Evolutionary conservation across 2,797 vertebrate genomes (phyloP).

Genomic region (Gila robusta): DNA sequence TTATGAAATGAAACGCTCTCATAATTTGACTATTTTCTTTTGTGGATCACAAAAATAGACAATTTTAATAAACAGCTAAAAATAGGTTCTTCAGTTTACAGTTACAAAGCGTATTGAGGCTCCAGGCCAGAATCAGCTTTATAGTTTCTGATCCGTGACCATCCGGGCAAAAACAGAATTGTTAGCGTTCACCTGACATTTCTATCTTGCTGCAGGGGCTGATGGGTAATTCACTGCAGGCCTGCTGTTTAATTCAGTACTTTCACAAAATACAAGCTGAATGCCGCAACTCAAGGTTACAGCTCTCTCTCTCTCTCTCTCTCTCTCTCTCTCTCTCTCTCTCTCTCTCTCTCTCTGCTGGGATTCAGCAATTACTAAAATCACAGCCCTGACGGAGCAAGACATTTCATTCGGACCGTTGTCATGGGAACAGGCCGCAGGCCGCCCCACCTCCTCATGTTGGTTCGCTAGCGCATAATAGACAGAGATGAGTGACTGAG

Average conservation of each 20-base stretch:
- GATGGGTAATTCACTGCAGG: conserved; percentile 23
- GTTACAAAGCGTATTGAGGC: not conserved
- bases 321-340: too few species aligned
- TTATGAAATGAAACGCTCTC: not conserved
- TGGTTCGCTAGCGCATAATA: conserved; percentile 74
- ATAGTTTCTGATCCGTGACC: conserved; percentile 3
- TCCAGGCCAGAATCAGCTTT: not conserved
- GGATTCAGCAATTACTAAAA: conserved; percentile 84
- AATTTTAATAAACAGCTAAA: not conserved
- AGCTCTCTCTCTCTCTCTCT: not conserved
- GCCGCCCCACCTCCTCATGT: conserved; percentile 63
- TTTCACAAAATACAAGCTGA: conserved; percentile 71
- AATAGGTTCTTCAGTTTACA: not conserved
- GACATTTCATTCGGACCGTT: conserved; percentile 88
- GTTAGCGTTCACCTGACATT: conserved; percentile 18
- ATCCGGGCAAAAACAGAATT: not conserved
- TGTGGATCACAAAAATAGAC: too few species aligned
- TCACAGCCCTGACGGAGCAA: conserved; percentile 86
- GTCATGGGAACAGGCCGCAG: conserved; percentile 84
- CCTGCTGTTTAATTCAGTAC: conserved; percentile 35
- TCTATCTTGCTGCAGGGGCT: conserved; percentile 15
- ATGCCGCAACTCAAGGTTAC: conserved; percentile 70
- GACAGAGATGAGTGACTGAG: conserved; percentile 74
- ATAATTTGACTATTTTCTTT: not conserved
- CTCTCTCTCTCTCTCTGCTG: conserved; percentile 52